Conservation (phyloP, 2,113 vertebrate species). For the Tachuris rubrigastra region DNA sequence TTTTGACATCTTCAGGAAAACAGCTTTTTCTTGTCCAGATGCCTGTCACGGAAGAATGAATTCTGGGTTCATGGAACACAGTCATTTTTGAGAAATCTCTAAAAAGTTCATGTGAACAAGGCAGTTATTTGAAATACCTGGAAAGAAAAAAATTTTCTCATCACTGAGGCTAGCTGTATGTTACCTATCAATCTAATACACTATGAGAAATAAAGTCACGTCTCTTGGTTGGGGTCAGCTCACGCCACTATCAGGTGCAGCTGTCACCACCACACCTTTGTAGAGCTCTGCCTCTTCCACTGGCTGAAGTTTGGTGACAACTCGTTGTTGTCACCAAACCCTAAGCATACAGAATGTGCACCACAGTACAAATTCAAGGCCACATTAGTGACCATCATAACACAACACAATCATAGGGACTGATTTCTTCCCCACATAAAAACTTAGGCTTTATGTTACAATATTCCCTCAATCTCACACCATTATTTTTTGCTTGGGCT, state of each 20-base stretch:
- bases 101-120: not conserved
- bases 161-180: not conserved
- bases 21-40: not conserved
- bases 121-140: not conserved
- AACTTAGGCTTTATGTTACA: not conserved
- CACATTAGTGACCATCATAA: not conserved
- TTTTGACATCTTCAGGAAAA: conserved; percentile 24
- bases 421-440: not conserved
- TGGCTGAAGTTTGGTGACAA: not conserved
- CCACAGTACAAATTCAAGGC: not conserved
- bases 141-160: not conserved
- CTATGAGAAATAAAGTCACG: not conserved
- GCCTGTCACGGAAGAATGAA: not conserved
- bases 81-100: not conserved
- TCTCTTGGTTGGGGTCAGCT: not conserved
- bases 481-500: not conserved
- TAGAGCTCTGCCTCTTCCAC: not conserved
- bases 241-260: rapidly evolving
- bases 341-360: not conserved
- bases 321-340: not conserved
- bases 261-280: rapidly evolving
- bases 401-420: not conserved
- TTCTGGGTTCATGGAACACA: not conserved
- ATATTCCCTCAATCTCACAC: not conserved
- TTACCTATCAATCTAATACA: not conserved